Conservation (phyloP, 2,888 invertebrate species). For the Acrobeloides nanus region DNA sequence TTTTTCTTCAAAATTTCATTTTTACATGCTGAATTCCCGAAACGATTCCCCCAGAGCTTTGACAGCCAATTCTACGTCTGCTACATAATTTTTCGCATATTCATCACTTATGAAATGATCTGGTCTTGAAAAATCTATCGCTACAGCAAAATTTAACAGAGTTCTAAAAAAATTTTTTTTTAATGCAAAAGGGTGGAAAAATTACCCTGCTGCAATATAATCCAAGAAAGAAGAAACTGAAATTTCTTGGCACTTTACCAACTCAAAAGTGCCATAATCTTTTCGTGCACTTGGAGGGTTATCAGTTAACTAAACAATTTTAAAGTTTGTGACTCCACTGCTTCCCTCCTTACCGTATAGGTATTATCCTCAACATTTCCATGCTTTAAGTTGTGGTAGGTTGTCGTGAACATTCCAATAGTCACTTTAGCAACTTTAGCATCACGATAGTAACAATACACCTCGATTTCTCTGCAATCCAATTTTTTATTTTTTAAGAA, state of each 20-base stretch:
- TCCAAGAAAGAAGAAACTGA: slow-evolving; percentile 45
- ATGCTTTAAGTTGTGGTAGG: slow-evolving; percentile 14
- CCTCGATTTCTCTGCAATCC: slow-evolving; percentile 16
- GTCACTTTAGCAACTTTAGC: slow-evolving; percentile 12
- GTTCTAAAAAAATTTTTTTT: slow-evolving; percentile 20
- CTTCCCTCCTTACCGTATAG: slow-evolving; percentile 20
- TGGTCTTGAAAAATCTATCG: slow-evolving; percentile 38
- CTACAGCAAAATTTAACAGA: slow-evolving; percentile 28
- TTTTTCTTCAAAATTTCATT: slow-evolving; percentile 4
- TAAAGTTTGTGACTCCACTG: background rate
- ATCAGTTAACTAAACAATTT: background rate
- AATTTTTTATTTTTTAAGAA: background rate
- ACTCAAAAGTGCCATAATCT: slow-evolving; percentile 40
- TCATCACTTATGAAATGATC: slow-evolving; percentile 31
- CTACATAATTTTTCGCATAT: slow-evolving; percentile 20
- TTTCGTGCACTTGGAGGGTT: slow-evolving; percentile 25
- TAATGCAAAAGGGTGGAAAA: slow-evolving; percentile 4
- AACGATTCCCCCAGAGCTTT: slow-evolving; percentile 44
- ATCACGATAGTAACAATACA: slow-evolving; percentile 25
- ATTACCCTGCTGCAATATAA: slow-evolving; percentile 32
- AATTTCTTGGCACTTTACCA: slow-evolving; percentile 44
- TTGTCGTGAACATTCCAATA: slow-evolving; percentile 23
- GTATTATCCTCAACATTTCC: slow-evolving; percentile 19
- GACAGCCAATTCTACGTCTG: slow-evolving; percentile 44
- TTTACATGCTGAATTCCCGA: slow-evolving; percentile 39